Conservation (phyloP, 2,888 invertebrate genomes). For the Trichogramma dendrolimi region DNA sequence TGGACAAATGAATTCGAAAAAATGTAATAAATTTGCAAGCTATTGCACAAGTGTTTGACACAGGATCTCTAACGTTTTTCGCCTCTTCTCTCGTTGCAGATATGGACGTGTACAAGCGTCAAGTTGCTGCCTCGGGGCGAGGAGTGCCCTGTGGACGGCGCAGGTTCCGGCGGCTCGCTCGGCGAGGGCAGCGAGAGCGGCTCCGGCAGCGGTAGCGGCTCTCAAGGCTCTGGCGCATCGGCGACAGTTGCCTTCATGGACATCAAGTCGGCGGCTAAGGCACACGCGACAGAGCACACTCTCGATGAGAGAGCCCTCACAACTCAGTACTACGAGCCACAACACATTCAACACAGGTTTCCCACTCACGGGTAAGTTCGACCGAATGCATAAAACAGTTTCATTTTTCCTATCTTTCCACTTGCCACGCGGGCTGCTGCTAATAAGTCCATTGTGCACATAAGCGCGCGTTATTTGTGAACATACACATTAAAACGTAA, state of each 20-base stretch:
- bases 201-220: constrained; percentile 52
- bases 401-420: not conserved
- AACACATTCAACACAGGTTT: constrained; percentile 51
- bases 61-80: too few species aligned
- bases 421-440: constrained; percentile 13
- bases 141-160: constrained; percentile 51
- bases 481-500: constrained; percentile 3
- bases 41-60: too few species aligned
- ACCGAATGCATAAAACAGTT: too few species aligned
- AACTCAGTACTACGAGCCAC: constrained; percentile 89
- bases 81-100: constrained; percentile 57
- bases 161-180: constrained; percentile 51
- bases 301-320: constrained; percentile 82
- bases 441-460: not conserved
- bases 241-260: constrained; percentile 94
- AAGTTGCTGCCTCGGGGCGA: constrained; percentile 73
- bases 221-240: constrained; percentile 67
- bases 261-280: constrained; percentile 92
- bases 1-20: too few species aligned
- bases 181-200: constrained; percentile 48
- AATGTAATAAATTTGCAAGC: too few species aligned
- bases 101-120: constrained; percentile 98
- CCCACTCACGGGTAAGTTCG: constrained; percentile 57
- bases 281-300: constrained; percentile 85
- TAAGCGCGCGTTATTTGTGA: constrained; percentile 14